Conservation (phyloP, 2,113 vertebrate genomes). For the Datnioides undecimradiatus region DNA sequence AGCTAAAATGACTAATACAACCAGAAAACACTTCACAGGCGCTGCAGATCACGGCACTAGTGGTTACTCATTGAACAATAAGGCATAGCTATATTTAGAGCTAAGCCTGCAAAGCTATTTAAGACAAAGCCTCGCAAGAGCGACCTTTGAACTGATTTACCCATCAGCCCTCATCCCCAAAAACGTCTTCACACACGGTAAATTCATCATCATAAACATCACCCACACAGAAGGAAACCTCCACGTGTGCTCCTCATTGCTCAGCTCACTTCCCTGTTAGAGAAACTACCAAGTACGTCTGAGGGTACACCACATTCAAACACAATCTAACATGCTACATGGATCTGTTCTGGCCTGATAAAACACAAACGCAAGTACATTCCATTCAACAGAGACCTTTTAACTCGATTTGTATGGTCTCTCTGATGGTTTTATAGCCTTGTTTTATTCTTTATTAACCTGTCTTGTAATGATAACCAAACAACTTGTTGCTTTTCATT, state of each 20-base stretch:
- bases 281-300: constrained; percentile 41
- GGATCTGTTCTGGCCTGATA: background rate
- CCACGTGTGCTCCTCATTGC: constrained; percentile 1
- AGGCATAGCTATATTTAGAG: constrained; percentile 3
- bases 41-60: background rate
- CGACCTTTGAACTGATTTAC: constrained; percentile 26
- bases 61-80: constrained; percentile 1
- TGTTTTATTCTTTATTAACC: background rate
- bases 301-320: constrained; percentile 5
- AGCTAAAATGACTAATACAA: constrained; percentile 24
- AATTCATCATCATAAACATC: constrained; percentile 57
- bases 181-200: constrained; percentile 13
- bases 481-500: background rate
- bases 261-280: constrained; percentile 11
- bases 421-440: background rate
- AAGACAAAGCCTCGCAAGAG: constrained; percentile 1
- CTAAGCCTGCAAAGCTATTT: constrained; percentile 18
- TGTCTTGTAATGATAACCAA: background rate
- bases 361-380: background rate
- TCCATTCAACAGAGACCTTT: background rate
- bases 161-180: background rate
- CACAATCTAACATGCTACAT: background rate
- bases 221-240: constrained; percentile 11
- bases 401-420: background rate
- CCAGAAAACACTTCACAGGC: constrained; percentile 17